Evolutionary conservation across 2,113 vertebrate species (phyloP), one percentile per base, ranked within the genome.

Genomic region (Orientallactaga bullata): DNA sequence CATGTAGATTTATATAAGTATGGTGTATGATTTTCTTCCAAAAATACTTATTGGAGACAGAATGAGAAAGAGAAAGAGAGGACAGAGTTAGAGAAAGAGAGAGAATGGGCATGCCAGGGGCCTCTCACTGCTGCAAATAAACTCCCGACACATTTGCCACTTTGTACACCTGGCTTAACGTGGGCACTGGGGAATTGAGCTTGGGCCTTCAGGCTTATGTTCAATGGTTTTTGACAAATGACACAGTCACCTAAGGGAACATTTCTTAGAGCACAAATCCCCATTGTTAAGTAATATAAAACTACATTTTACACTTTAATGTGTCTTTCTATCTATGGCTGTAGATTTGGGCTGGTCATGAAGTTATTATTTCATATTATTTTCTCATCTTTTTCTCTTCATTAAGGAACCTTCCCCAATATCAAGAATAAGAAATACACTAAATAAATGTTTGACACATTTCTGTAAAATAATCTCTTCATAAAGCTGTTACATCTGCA

Each of bases 401-500:
- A 9, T 16, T 79, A 24, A 58, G 30, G 6, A 3, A 42, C 37
- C n/a, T 76, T 47, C 30, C 11, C n/a, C 28, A 77, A 5, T 28
- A 1, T 60, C 65, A 74, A 39, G 13, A 85, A 76, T 9, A 65
- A n/a, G 15, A 88, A 58, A 73, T 63, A 15, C 16, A 88, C 47
- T 30, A 74, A 39, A 51, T 63, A 58, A 74, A 61, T 37, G 32
- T 55, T 35, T 69, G 51, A 39, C 16, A 39, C 17, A 21, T 73
- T 79, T 93, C 73, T 58, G 18, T 47, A 94, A 84, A 84, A 79
- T 69, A 32, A 51, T 83, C 81, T 78, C 6, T 17, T 93, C 83
- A 68, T 51, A 89, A 72, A 78, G 42, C 8, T 24, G 55, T 68
- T 66, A 60, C 65, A 35, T 89, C 65, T 90, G 28, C 17, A 78